Evolutionary conservation across 2,113 vertebrate species (phyloP), one percentile per base, ranked within the genome.

Genomic region (Nothobranchius furzeri): DNA sequence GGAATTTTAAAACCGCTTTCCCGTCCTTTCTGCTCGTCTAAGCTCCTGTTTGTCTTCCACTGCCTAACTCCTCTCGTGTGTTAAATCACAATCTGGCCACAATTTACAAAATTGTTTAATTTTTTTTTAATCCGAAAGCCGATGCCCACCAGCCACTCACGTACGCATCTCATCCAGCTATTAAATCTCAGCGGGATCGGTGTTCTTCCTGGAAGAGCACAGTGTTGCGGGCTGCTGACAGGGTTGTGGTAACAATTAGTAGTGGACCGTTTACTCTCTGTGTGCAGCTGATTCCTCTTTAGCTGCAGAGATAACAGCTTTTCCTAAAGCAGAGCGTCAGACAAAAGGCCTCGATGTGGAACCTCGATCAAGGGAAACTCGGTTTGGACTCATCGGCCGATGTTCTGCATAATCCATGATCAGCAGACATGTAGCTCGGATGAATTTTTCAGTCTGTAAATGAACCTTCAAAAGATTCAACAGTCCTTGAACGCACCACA

Each of bases 201-300:
- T 17, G 15, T 61, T 37, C 54, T 76, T 79, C 66, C 70, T 63
- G 67, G 59, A 82, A 64, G 43, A 52, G 37, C 45, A 54, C 11
- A 25, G 8, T 6, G 10, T 49, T 20, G 59, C 10, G 37, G 64
- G 46, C 24, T 48, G 73, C 68, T 35, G 70, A 70, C 52, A 30
- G 49, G 68, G 60, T 35, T 24, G 49, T 71, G 73, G 78, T 79
- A 79, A 65, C 66, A 48, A 74, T 76, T 51, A 76, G 53, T 15
- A 12, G 46, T 7, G 42, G 51, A 42, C 62, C 57, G 82, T 81
- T 78, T 71, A 52, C 65, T 11, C 25, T 64, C 60, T 45, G 58
- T 55, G 58, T 55, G 37, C 74, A 60, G 77, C 68, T 58, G 69
- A 67, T 35, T 50, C 35, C 4, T 12, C 20, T 67, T 36, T 15